Conservation (phyloP, 1,140 invertebrate species). For the Heliconius hermathena region DNA sequence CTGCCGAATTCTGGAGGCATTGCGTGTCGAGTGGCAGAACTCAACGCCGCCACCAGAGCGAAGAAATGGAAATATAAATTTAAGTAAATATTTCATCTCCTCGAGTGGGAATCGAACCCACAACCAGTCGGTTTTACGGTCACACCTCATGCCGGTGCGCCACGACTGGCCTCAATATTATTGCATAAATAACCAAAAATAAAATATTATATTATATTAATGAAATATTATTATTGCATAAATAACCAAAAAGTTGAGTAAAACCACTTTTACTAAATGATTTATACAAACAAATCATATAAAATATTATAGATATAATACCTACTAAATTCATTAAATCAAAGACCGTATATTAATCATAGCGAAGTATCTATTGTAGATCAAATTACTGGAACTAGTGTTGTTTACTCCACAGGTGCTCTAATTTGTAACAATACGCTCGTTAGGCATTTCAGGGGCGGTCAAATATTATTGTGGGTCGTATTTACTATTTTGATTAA, state of each 20-base stretch:
- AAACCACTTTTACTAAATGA: neutral
- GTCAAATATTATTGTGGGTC: neutral
- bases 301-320: neutral
- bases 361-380: slow-evolving; percentile 10
- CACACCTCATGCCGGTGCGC: too few relatives aligned
- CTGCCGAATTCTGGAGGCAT: too few relatives aligned
- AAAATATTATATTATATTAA: too few relatives aligned
- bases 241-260: neutral
- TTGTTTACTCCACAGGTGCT: slow-evolving; percentile 15
- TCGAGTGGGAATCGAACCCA: too few relatives aligned
- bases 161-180: too few relatives aligned
- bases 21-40: too few relatives aligned
- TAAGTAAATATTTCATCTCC: too few relatives aligned
- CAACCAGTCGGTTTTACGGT: too few relatives aligned
- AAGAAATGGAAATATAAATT: too few relatives aligned
- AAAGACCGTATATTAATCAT: neutral
- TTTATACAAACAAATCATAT: neutral
- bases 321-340: neutral
- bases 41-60: too few relatives aligned
- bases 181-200: too few relatives aligned
- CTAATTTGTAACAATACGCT: slow-evolving; percentile 10
- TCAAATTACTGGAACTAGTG: slow-evolving; percentile 12
- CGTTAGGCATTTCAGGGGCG: neutral
- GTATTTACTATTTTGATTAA: neutral
- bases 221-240: neutral